Percentiles rank a stretch among this genome's conserved stretches.
Evolutionary conservation across 2,888 invertebrate genomes (phyloP).

Genomic region (Lasioglossum marginatum): DNA sequence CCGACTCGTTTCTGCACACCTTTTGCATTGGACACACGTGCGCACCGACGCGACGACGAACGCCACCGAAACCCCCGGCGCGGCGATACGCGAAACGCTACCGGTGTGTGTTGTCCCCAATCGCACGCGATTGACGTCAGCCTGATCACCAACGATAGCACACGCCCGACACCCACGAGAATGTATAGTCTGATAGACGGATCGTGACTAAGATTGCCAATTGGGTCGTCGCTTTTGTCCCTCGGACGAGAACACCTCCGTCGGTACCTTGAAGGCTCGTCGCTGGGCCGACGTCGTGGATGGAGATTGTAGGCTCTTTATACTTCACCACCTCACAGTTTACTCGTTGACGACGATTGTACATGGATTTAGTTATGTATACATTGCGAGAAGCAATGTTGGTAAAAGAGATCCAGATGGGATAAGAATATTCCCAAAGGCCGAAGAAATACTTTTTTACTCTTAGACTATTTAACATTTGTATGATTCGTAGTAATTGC

Average conservation of each 20-base stretch:
- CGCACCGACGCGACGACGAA: background rate
- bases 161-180: background rate
- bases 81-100: slow-evolving; percentile 25
- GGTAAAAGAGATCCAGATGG: background rate
- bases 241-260: background rate
- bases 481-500: background rate
- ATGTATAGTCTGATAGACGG: background rate
- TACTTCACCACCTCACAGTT: background rate
- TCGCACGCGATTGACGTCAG: slow-evolving; percentile 33
- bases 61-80: background rate
- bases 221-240: slow-evolving; percentile 11
- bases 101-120: slow-evolving; percentile 18
- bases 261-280: background rate
- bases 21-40: slow-evolving; percentile 44
- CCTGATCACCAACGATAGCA: slow-evolving; percentile 9
- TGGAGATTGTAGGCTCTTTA: background rate
- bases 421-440: background rate
- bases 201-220: background rate
- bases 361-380: background rate
- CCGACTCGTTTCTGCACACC: slow-evolving; percentile 36
- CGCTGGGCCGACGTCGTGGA: background rate
- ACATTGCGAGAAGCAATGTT: too few relatives aligned
- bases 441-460: background rate
- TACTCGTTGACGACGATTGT: background rate
- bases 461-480: background rate